Base-by-base conservation (phyloP, 2,797 vertebrate species). In the Chelonia mydas region DNA sequence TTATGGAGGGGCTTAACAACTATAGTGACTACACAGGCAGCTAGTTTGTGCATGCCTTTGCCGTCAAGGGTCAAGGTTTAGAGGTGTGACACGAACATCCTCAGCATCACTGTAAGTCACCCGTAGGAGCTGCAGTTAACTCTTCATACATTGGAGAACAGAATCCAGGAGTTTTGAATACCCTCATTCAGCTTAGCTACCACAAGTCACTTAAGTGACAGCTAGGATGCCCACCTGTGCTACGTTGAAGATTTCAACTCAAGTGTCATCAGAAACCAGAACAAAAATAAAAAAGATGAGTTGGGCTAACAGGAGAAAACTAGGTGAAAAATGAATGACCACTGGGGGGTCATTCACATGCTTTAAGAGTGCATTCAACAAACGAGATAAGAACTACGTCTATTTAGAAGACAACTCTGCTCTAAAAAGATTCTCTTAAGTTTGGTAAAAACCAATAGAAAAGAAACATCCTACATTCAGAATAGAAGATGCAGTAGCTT, bases 321-420 rank as follows among this genome's bases (percentile, higher is more conserved):
- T 45, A 93, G 84, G 92, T 85, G 96, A 81, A 84, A 92, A 96
- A 87, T 91, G 90, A 83, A 80, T 37, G 61, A 77, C 3, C 93
- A 84, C 78, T 47, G 25, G 87, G 87, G 77, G 89, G 90, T 95
- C 97, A 96, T 94, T 95, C 91, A 84, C 79, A 84, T 83, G 89
- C 93, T 88, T 96, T 86, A 91, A 96, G 97, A 95, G 90, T 95
- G 93, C 93, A 95, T 90, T 96, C 88, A 95, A 95, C 51, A 95
- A 96, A 95, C 95, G 91, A 97, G 92, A 93, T 89, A 96, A 97
- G 90, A 95, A 96, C 94, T 93, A 57, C 61, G 87, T 91, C 91
- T 95, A 89, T 49, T 97, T 94, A 91, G 92, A 97, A 97, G 90
- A 87, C 54, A 92, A 95, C 86, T 86, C 86, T 89, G 72, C 95